Evolutionary conservation across 1,140 invertebrate genomes (phyloP), one percentile per base, ranked within the genome.

Genomic region (Oncopodura yosiiana): DNA sequence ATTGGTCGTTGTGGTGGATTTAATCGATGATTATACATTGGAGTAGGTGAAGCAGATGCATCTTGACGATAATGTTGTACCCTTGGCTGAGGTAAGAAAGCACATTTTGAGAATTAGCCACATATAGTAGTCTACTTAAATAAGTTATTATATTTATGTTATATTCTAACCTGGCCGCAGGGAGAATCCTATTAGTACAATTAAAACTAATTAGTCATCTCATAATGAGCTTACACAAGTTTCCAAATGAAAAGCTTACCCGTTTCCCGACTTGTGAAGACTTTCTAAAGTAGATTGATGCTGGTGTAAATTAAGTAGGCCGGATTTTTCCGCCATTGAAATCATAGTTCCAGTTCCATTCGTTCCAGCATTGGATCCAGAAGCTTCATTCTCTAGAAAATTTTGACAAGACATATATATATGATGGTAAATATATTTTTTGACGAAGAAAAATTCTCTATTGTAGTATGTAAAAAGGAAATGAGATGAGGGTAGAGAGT

Each of bases 341-440:
- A 63, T 59, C 62, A 63, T 55, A 8, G 55, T 60, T 41, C 62
- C 62, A 34, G 58, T 44, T 53, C 62, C 62, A 32, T 63, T 63
- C 16, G 62, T 52, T 23, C 62, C 62, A 24, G 55, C 39, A 11
- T 52, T 38, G 9, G 34, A 26, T 26, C 48, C 52, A 43, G 23
- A 27, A 23, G 41, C n/a, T n/a, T n/a, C 38, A 52, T 52, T 56
- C 54, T 61, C 53, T 61, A 52, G 16, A 45, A n/a, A 34, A 21
- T n/a, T n/a, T n/a, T n/a, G n/a, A n/a, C n/a, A n/a, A n/a, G n/a
- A n/a, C n/a, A n/a, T n/a, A n/a, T n/a, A n/a, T n/a, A n/a, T n/a
- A n/a, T n/a, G n/a, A n/a, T n/a, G n/a, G n/a, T n/a, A n/a, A n/a
- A n/a, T n/a, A n/a, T n/a, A n/a, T n/a, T n/a, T n/a, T n/a, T n/a